Evolutionary conservation across 1,140 invertebrate species (phyloP).

Genomic region (Diprion similis): DNA sequence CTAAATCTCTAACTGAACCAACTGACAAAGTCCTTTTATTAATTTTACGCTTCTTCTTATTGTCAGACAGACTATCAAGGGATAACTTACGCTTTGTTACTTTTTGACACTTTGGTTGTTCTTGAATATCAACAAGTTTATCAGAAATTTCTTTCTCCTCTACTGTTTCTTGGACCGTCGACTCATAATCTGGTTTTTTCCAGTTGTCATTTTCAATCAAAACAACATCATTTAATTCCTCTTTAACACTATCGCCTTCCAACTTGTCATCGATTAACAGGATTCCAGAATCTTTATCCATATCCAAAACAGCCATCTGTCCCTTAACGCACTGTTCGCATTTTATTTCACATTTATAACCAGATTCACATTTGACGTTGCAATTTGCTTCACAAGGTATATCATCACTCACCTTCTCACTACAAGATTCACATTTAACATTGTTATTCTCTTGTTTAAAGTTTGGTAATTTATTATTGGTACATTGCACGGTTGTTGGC

Average conservation of each 20-base stretch:
- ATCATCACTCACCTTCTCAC: constrained; percentile 44
- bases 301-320: constrained; percentile 53
- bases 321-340: constrained; percentile 58
- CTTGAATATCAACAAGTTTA: constrained; percentile 29
- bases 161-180: constrained; percentile 49
- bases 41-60: constrained; percentile 49
- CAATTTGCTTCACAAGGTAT: constrained; percentile 51
- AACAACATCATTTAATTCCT: constrained; percentile 50
- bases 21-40: constrained; percentile 52
- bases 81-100: constrained; percentile 56
- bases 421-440: constrained; percentile 58
- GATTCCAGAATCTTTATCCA: constrained; percentile 59
- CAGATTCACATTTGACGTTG: constrained; percentile 57
- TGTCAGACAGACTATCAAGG: constrained; percentile 49
- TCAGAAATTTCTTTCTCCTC: constrained; percentile 43
- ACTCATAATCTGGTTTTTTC: constrained; percentile 56
- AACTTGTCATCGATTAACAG: constrained; percentile 54
- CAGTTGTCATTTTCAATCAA: constrained; percentile 45
- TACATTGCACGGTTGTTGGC: constrained; percentile 34
- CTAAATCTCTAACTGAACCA: constrained; percentile 38
- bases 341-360: constrained; percentile 57
- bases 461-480: constrained; percentile 37
- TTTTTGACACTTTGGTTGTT: constrained; percentile 64
- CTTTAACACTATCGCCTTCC: constrained; percentile 54
- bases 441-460: constrained; percentile 59